A percentile compares a stretch with the other conserved stretches of the same genome.
Evolutionary conservation across 64 coral and sea anemone genomes (phyloP).

Genomic region (Montipora cactus): DNA sequence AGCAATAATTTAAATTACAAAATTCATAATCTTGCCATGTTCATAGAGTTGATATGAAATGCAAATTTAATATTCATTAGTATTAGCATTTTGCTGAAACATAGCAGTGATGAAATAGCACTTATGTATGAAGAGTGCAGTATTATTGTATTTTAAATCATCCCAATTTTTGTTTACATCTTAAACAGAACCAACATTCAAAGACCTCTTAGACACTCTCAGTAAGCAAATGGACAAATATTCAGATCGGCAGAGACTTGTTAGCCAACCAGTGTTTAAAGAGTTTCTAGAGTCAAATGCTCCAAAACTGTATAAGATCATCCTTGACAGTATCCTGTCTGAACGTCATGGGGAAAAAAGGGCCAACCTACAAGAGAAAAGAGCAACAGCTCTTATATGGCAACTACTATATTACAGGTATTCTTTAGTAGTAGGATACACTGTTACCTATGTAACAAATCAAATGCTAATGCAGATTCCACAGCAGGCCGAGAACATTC

Average conservation of each 20-base stretch:
- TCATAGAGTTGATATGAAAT: background rate
- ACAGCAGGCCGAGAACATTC: no score
- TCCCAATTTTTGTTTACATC: background rate
- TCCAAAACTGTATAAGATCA: slow-evolving; percentile 37
- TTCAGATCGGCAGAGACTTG: slow-evolving; percentile 19
- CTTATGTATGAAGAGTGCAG: no score
- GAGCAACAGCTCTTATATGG: no score
- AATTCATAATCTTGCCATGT: background rate
- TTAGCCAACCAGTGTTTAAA: background rate
- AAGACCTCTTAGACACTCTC: background rate
- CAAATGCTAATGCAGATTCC: no score
- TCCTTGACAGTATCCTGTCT: slow-evolving; percentile 62
- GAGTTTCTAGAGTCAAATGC: slow-evolving; percentile 26
- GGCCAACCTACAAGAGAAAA: slow-evolving; percentile 71
- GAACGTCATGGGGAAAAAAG: slow-evolving; percentile 59
- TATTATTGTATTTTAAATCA: background rate
- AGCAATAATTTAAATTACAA: background rate
- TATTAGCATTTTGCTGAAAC: background rate
- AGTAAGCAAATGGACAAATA: slow-evolving; percentile 15
- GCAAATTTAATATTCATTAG: background rate
- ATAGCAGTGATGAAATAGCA: no score
- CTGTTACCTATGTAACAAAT: no score
- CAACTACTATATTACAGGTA: slow-evolving; percentile 16
- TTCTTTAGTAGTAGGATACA: no score
- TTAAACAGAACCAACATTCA: slow-evolving; percentile 13